These are phyloP conservation scores for Parasteatoda tepidariorum DNA, from an alignment of 1,140 invertebrate species.

Conservation along the genomic window DNA sequence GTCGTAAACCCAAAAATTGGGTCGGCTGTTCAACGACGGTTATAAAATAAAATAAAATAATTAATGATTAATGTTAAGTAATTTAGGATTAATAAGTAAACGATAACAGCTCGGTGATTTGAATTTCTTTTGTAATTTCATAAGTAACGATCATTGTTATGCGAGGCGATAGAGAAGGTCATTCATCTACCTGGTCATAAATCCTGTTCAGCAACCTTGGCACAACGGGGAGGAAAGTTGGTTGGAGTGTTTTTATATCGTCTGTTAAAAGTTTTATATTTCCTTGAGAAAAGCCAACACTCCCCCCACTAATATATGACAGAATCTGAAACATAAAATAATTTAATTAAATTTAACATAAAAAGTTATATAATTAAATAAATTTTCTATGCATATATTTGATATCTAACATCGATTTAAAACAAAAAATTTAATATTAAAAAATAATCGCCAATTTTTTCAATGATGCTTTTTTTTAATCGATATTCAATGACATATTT, in stretches of 20 bases:
- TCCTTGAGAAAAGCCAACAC: conserved; percentile 93
- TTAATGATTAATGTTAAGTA: not conserved
- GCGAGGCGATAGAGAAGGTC: too few relatives aligned
- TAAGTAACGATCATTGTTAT: not conserved
- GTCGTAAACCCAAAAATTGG: too few relatives aligned
- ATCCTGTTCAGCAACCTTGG: conserved; percentile 93
- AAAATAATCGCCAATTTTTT: too few relatives aligned
- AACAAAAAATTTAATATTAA: too few relatives aligned
- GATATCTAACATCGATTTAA: too few relatives aligned
- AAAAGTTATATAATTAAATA: too few relatives aligned
- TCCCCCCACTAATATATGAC: conserved; percentile 89
- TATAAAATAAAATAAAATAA: not conserved
- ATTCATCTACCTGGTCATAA: conserved; percentile 83
- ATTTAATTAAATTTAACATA: too few relatives aligned
- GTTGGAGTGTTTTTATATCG: conserved; percentile 90
- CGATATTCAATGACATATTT: too few relatives aligned
- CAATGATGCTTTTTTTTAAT: too few relatives aligned
- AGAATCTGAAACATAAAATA: conserved; percentile 68
- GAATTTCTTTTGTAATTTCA: not conserved
- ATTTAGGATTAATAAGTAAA: not conserved
- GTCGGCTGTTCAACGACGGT: too few relatives aligned
- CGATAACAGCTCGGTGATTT: not conserved
- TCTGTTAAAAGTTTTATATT: conserved; percentile 90
- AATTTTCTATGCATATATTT: too few relatives aligned
- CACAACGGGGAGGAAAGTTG: conserved; percentile 94